Base-by-base conservation (phyloP, 2,113 vertebrate genomes). In the Oriolus oriolus region DNA sequence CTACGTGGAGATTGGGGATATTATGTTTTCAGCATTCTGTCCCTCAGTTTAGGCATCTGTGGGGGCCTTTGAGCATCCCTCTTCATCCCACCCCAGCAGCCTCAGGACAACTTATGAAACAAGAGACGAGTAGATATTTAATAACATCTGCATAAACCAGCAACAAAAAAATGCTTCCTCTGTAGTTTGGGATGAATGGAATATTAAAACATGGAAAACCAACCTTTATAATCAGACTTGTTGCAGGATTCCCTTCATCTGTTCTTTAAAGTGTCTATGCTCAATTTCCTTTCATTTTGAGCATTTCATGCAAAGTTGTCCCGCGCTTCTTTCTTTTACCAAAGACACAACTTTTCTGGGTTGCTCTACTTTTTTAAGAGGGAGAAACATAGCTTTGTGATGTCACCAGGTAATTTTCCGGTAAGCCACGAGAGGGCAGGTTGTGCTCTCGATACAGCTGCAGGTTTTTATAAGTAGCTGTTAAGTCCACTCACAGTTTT, bases 391-490 rank as follows among this genome's bases (percentile, higher is more conserved):
- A 64, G 23, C 9, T 61, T 73, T 35, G 56, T 15, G 18, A 28
- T 4, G 16, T 42, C 59, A 54, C 9, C 56, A 56, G 79, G 97
- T 91, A 89, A 87, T 97, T 96, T 96, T 92, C 69, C 45, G 63
- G 66, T 9, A 47, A 56, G 82, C 95, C 98, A 83, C 97, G 35
- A 97, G 98, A 98, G 98, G 97, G 97, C 97, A 97, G 87, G 66
- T 87, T 95, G 89, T 87, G 76, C 47, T 93, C 93, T 90, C 73
- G 19, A 18, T 44, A 39, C 49, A 41, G 79, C 42, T 53, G 26
- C 41, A 7, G 31, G 37, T 41, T 16, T 56, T 63, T 13, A 33
- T 20, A 59, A 86, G 83, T 53, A 64, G 13, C 14, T n/a, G 13
- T 11, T 47, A 12, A 69, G 1, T 42, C 10, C 61, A 16, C 27